Percentiles rank a stretch among this genome's conserved stretches.
phyloP scores from a whole-genome alignment of 1,140 invertebrate species.

The Teleogryllus occipitalis region DNA sequence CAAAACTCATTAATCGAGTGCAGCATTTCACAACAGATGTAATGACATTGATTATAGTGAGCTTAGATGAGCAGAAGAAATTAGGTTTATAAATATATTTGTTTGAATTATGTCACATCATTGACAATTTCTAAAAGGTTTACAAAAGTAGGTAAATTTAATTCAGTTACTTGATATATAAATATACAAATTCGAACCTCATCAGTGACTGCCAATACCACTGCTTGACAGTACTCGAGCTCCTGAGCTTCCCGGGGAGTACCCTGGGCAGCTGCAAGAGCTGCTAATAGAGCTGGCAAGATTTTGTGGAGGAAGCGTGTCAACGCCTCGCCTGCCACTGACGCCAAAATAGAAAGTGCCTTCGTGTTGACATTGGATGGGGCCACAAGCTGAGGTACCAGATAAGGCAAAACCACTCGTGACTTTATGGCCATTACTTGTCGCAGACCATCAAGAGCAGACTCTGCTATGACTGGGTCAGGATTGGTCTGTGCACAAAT shows the following conservation, averaged over 20 bases:
- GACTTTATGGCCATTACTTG: slow-evolving; percentile 97
- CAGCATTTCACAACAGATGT: no score
- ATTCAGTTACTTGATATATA: no score
- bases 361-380: slow-evolving; percentile 79
- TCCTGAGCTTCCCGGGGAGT: slow-evolving; percentile 64
- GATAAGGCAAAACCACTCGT: slow-evolving; percentile 86
- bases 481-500: slow-evolving; percentile 53
- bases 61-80: no score
- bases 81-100: no score
- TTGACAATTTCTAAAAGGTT: no score
- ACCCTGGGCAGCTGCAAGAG: slow-evolving; percentile 59
- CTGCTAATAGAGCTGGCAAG: slow-evolving; percentile 76
- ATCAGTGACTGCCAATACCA: slow-evolving; percentile 82
- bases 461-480: slow-evolving; percentile 64
- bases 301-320: slow-evolving; percentile 86
- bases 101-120: no score
- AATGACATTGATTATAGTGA: no score
- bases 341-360: slow-evolving; percentile 83
- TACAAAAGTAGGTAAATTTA: no score
- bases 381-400: slow-evolving; percentile 87
- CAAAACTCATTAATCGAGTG: no score
- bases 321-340: slow-evolving; percentile 88
- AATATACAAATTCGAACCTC: slow-evolving; percentile 40
- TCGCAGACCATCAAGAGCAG: slow-evolving; percentile 84
- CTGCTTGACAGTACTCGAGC: slow-evolving; percentile 87